Evolutionary conservation across 2,888 invertebrate genomes (phyloP).

Genomic region (Cantharis rufa): DNA sequence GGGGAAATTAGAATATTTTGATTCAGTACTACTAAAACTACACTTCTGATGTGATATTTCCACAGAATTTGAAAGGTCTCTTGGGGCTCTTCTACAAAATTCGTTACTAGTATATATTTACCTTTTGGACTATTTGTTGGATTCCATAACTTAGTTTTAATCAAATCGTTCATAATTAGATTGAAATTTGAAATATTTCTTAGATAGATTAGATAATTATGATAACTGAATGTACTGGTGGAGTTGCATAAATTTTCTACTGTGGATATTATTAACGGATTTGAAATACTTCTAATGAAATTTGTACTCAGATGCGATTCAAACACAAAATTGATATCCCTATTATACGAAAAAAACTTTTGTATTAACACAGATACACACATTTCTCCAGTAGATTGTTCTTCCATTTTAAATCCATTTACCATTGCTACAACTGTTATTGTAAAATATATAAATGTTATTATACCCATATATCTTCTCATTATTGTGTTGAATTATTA

Average conservation of each 20-base stretch:
- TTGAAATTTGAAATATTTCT: not conserved
- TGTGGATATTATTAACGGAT: not conserved
- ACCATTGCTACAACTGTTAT: too few species aligned
- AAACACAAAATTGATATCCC: too few species aligned
- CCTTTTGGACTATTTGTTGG: not conserved
- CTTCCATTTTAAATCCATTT: too few species aligned
- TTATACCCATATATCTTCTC: too few species aligned
- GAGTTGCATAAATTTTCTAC: not conserved
- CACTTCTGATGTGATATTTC: not conserved
- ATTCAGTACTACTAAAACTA: not conserved
- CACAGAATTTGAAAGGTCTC: not conserved
- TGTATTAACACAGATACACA: too few species aligned
- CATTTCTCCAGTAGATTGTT: too few species aligned
- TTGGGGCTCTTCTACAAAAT: not conserved
- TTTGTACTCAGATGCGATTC: too few species aligned
- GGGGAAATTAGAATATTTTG: not conserved
- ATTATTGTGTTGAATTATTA: too few species aligned
- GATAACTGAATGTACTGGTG: not conserved
- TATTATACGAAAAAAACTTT: too few species aligned
- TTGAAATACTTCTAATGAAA: not conserved
- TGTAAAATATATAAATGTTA: too few species aligned
- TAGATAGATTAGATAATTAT: not conserved
- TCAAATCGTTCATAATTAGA: not conserved
- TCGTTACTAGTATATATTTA: not conserved
- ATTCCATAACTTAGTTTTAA: not conserved